Evolutionary conservation across 2,888 invertebrate species (phyloP), one percentile per base, ranked within the genome.

Genomic region (Chrysodeixis includens): DNA sequence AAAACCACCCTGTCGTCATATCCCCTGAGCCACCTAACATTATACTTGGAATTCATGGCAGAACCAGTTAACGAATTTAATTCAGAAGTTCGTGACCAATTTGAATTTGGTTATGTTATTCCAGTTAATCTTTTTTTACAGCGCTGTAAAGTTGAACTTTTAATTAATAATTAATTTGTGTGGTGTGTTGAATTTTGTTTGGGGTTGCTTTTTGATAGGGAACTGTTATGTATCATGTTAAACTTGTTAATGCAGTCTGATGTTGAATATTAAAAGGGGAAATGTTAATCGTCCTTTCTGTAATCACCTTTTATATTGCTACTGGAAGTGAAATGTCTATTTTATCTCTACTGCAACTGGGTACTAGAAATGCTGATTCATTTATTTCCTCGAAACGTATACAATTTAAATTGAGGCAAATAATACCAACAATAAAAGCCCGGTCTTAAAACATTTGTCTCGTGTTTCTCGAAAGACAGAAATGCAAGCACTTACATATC

Each of bases 401-500:
- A 20, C 9, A 44, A 44, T 20, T 49, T 18, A 49, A 49, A 20
- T 49, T 20, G 18, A 18, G 18, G 18, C 46, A 49, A 46, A 46
- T 53, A n/a, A 66, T 57, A 62, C 58, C 20, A 40, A 20, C 51
- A 35, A 56, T 58, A 57, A 30, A 69, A 71, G 58, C 57, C 60
- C 32, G 57, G 55, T n/a, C 22, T 56, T 44, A 46, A 35, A 62
- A 53, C 12, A 62, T 52, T 61, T 40, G 52, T 56, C 57, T 30
- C 52, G 22, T 56, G 62, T 62, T 54, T 62, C 22, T 64, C 57
- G 57, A 55, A 56, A 66, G 65, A 66, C 53, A 71, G 62, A 63
- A 77, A 66, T 75, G 75, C 77, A 78, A 82, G 81, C 75, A 78
- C 58, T 67, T 62, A 69, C 59, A 62, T 69, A 71, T 71, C 81